phyloP scores from a whole-genome alignment of 2,797 vertebrate genomes.

The Uromys caudimaculatus region DNA sequence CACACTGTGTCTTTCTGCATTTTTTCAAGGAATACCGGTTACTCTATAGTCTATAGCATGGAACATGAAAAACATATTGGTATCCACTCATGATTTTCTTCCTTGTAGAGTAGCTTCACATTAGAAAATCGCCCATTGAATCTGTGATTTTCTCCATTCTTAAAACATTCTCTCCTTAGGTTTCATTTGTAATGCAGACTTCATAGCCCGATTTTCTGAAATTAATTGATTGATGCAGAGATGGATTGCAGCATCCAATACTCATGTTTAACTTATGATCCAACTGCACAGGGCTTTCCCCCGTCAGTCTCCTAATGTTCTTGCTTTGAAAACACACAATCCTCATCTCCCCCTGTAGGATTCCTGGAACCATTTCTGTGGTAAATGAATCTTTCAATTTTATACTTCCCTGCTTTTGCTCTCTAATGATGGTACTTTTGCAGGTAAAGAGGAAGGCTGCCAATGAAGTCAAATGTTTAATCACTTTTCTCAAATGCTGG shows the following conservation, averaged over 20 bases:
- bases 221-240: accelerated
- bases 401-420: not conserved
- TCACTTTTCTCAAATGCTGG: not conserved
- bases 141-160: not conserved
- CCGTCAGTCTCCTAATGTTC: accelerated
- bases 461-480: not conserved
- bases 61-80: not conserved
- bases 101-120: not conserved
- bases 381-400: not conserved
- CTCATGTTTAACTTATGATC: not conserved
- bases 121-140: not conserved
- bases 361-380: not conserved
- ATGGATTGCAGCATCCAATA: accelerated
- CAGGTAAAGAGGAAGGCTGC: not conserved
- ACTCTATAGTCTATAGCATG: not conserved
- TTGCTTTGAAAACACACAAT: not conserved
- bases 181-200: not conserved
- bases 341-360: accelerated
- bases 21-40: conserved; percentile 28
- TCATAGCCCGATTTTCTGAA: not conserved
- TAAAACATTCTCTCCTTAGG: too few relatives aligned
- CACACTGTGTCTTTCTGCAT: not conserved
- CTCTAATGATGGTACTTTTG: not conserved
- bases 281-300: not conserved
- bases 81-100: not conserved